Evolutionary conservation across 2,113 vertebrate species (phyloP), one percentile per base, ranked within the genome.

Genomic region (Heterotis niloticus): DNA sequence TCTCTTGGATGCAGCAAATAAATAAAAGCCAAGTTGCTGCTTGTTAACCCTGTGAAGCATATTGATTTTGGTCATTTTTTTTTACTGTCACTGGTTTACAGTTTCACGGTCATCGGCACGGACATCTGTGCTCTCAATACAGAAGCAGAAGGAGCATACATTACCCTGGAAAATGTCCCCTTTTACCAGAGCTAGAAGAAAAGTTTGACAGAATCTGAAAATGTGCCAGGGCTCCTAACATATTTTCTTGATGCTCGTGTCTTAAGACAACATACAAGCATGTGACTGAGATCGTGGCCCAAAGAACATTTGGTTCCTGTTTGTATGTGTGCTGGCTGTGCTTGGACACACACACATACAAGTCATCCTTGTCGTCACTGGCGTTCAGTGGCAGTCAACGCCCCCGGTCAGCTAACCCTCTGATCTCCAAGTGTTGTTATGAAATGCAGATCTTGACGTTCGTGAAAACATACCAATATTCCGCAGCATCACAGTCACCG

Each of bases 251-350:
- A 44, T 7, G 34, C 34, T 44, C 2, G 7, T 44, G 34, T 44
- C 34, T 44, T 44, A 44, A 44, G 34, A 44, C 2, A 7, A 44
- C 34, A 44, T 44, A 44, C 34, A 44, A 44, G 34, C 34, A 44
- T 44, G 34, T 64, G 62, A 64, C 17, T 20, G 16, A 17, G 16
- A 64, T 5, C 1, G 1, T 26, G 12, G 54, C 44, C n/a, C 83
- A 20, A 44, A 74, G 67, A 82, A 75, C 57, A 14, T 78, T 23
- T 20, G 29, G 5, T 77, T 44, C 64, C 29, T 20, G 60, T 77
- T 76, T 44, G 57, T 10, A 34, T 44, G 20, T 20, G 60, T 18
- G 16, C 12, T 20, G 23, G 28, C 51, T 24, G 64, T 66, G 64
- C 44, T 51, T 77, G 62, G 24, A 16, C 10, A 23, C 24, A 26